Evolutionary conservation across 53 echinoderm and acorn worm genomes (phyloP), one percentile per base, ranked within the genome.

Genomic region (Paracentrotus lividus): DNA sequence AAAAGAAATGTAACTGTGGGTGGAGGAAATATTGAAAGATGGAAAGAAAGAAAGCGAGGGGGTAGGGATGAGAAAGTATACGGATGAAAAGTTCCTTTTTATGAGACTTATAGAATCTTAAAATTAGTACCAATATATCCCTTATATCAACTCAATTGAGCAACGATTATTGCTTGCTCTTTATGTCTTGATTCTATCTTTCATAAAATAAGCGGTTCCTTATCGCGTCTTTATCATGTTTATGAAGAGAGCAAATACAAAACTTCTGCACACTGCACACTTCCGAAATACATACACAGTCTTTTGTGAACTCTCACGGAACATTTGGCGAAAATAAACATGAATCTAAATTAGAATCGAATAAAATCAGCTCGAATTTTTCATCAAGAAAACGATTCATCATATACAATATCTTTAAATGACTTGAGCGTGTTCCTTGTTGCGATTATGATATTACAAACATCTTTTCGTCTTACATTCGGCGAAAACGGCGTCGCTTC

Each of bases 361-460:
- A 72, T 13, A 40, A 72, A 72, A 40, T 72, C 5, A 72, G 36
- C 36, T 20, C 36, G 4, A 72, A 36, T 72, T 40, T 40, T 40
- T 40, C 72, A 72, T 72, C 36, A 72, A 72, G 40, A 72, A 69
- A 72, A 72, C 36, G 36, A 40, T 72, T 72, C 38, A 16, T 72
- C 40, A 18, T 12, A 5, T 20, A 67, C 16, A 72, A 38, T 72
- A 40, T 72, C 72, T 38, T 72, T 18, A 72, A 72, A 72, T 72
- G 72, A 72, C 72, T 72, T 72, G 40, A 40, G 40, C 72, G 72
- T 72, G 72, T 40, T 32, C 40, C 72, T 72, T 40, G 72, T 72
- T 20, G 40, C 14, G 40, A 16, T 72, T 40, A 40, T 20, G 33
- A 32, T 72, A 72, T 72, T 72, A 40, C 72, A 72, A 72, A 72